Conservation (phyloP, 2,797 vertebrate species). For the Muscicapa striata region DNA sequence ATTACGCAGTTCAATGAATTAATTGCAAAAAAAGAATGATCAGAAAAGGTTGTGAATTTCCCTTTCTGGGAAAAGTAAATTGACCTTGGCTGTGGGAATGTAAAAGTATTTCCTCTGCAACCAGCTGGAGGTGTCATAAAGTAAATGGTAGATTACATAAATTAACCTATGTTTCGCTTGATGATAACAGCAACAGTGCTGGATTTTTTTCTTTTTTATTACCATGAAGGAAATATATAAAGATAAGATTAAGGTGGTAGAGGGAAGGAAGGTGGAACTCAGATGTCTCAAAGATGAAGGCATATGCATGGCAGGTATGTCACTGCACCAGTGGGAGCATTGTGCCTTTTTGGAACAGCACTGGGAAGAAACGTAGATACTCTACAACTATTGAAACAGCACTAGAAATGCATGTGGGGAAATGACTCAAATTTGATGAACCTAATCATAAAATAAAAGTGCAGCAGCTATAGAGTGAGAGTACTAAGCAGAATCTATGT, state of each 20-base stretch:
- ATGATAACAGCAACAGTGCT: background rate
- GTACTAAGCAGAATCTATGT: background rate
- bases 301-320: background rate
- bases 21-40: background rate
- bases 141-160: background rate
- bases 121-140: background rate
- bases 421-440: background rate
- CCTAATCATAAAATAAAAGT: background rate
- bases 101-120: background rate
- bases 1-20: background rate
- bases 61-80: background rate
- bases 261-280: background rate
- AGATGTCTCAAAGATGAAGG: background rate
- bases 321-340: background rate
- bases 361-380: background rate
- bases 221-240: background rate
- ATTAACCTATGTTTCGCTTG: background rate
- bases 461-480: background rate
- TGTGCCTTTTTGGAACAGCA: background rate
- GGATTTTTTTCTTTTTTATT: background rate
- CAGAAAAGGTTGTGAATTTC: background rate
- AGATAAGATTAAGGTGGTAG: background rate
- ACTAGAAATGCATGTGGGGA: background rate
- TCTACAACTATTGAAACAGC: background rate
- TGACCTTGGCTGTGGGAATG: background rate